Conservation (phyloP, 2,888 invertebrate species). For the Cyaniris semiargus region DNA sequence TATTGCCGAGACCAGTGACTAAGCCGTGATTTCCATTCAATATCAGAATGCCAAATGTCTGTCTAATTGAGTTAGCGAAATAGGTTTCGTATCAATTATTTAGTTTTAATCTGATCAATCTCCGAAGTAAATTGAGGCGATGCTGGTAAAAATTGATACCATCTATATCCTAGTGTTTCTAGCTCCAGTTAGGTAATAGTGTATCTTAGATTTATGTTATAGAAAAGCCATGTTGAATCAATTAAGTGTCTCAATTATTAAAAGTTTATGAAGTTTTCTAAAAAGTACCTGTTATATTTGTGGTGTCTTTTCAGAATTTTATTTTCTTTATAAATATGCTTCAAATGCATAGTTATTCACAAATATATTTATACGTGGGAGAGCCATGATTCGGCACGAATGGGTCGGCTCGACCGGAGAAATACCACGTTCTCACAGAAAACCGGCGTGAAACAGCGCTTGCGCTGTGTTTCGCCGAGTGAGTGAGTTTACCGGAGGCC, state of each 20-base stretch:
- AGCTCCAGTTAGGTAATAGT: slow-evolving; percentile 4
- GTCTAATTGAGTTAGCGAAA: slow-evolving; percentile 27
- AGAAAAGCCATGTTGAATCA: neutral
- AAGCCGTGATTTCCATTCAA: slow-evolving; percentile 34
- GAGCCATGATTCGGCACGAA: too few relatives aligned
- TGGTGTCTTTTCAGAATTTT: neutral
- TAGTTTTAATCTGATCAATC: slow-evolving; percentile 12
- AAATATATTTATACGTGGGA: too few relatives aligned
- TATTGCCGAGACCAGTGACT: slow-evolving; percentile 33
- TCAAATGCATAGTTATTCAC: too few relatives aligned
- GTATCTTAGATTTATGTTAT: slow-evolving; percentile 4
- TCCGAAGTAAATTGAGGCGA: slow-evolving; percentile 7
- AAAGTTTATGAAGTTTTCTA: neutral
- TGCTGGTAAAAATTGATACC: slow-evolving; percentile 17
- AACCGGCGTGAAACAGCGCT: too few relatives aligned
- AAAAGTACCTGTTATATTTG: neutral
- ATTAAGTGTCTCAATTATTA: neutral
- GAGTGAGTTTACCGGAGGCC: too few relatives aligned
- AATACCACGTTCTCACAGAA: too few relatives aligned
- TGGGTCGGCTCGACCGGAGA: too few relatives aligned
- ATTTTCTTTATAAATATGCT: too few relatives aligned
- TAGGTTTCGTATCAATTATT: slow-evolving; percentile 24
- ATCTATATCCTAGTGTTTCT: slow-evolving; percentile 7
- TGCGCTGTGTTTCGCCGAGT: too few relatives aligned
- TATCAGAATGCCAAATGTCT: slow-evolving; percentile 25